phyloP scores from a whole-genome alignment of 2,797 vertebrate species.

The Takifugu ocellatus region DNA sequence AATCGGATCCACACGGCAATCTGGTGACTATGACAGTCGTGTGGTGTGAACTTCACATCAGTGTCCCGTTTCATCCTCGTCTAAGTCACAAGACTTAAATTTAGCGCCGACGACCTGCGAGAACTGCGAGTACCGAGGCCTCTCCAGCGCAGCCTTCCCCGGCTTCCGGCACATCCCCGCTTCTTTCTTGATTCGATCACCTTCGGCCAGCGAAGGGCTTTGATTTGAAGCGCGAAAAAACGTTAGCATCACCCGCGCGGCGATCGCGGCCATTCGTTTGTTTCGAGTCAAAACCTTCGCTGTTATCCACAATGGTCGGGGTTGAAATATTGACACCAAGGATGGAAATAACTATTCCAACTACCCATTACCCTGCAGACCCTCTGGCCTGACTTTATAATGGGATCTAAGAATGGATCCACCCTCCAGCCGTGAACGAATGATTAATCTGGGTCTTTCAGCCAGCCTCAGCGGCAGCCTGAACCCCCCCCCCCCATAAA shows the following conservation, averaged over 20 bases:
- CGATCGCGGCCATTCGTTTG: no score
- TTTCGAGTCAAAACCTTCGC: no score
- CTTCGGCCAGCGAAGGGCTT: no score
- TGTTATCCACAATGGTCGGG: conserved; percentile 6
- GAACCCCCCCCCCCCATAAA: conserved; percentile 20
- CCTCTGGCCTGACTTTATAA: conserved; percentile 37
- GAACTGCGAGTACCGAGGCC: neutral
- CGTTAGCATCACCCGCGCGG: no score
- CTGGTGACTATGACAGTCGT: conserved; percentile 5
- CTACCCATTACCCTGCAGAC: conserved; percentile 29
- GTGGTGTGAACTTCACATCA: conserved; percentile 24
- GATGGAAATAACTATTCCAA: conserved; percentile 12
- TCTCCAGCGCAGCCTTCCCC: no score
- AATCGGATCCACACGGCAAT: conserved; percentile 1
- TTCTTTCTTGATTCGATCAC: no score
- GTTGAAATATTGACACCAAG: conserved; percentile 25
- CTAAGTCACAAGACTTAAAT: conserved; percentile 14
- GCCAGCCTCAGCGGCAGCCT: conserved; percentile 7
- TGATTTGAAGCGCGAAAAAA: no score
- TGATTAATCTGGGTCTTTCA: conserved; percentile 27
- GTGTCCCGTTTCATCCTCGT: neutral
- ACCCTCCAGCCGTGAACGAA: conserved; percentile 37
- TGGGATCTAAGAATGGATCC: conserved; percentile 40
- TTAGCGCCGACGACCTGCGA: neutral
- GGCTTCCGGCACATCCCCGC: no score